A percentile compares a stretch with the other conserved stretches of the same genome.
These are phyloP conservation scores for Dyspetes luteomarginatus DNA, from an alignment of 2,888 invertebrate genomes.

Conservation along the genomic window DNA sequence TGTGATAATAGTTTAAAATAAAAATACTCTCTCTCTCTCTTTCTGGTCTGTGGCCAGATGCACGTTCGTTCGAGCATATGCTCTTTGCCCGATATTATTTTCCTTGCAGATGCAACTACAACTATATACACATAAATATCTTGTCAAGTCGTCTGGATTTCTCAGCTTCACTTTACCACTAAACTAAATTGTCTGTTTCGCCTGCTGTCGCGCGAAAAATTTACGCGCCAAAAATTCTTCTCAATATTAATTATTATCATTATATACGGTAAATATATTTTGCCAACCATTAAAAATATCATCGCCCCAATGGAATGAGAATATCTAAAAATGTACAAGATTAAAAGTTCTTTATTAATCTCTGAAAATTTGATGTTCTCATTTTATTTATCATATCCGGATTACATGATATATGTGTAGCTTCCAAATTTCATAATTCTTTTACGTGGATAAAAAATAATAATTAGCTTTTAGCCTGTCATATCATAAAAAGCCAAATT, in stretches of 20 bases:
- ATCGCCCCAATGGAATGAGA: too few species aligned
- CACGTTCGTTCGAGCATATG: constrained; percentile 7
- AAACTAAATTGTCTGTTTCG: too few species aligned
- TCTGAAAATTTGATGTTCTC: too few species aligned
- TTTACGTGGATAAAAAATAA: neutral
- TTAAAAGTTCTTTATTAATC: neutral
- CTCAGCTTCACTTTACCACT: neutral
- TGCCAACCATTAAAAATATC: too few species aligned
- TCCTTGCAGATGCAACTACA: constrained; percentile 20
- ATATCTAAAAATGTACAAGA: neutral
- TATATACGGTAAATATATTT: too few species aligned
- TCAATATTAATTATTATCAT: too few species aligned
- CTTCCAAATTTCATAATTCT: neutral
- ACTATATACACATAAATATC: neutral
- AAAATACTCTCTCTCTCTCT: constrained; percentile 39
- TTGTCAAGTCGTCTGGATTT: neutral
- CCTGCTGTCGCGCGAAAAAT: neutral
- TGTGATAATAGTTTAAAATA: constrained; percentile 67
- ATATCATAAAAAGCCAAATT: neutral
- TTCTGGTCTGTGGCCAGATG: constrained; percentile 1
- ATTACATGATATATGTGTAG: neutral
- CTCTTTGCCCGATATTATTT: neutral
- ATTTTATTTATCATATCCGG: neutral
- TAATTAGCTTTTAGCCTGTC: too few species aligned
- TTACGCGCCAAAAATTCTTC: too few species aligned